Evolutionary conservation across 2,113 vertebrate species (phyloP), one percentile per base, ranked within the genome.

Genomic region (Trematomus loennbergii): DNA sequence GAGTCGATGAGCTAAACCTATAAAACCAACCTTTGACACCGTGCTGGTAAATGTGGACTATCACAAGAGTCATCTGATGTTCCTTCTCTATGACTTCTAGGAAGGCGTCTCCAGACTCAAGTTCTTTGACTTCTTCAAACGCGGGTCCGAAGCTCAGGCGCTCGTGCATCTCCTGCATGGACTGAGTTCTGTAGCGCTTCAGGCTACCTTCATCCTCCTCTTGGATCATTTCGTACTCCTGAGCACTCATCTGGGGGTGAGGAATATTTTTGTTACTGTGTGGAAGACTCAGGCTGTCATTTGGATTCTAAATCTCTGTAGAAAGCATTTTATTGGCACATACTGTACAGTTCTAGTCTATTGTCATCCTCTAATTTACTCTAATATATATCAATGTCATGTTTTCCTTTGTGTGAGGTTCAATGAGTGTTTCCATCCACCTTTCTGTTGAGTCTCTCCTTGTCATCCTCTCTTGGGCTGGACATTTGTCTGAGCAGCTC

Each of bases 121-220:
- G 95, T 90, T 98, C 97, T 0, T 93, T 92, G 29, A 99, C 87
- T 0, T 85, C 91, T 16, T 97, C 96, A 0, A 98, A 97, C 50
- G 93, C 95, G 0, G 97, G 97, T 55, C 97, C 97, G 3, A 98
- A 97, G 79, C 97, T 99, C 62, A 99, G 90, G 57, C 95, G 92
- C 93, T 98, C 96, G 15, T 97, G 97, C 97, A 99, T 98, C 20
- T 97, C 96, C 88, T 96, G 96, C 98, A 99, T 99, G 40, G 97
- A 98, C 71, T 97, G 96, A 78, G 95, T 96, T 22, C 97, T 96
- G 85, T 99, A 99, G 78, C 95, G 95, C 25, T 94, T 96, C 60
- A 99, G 94, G 82, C 95, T 95, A 0, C 84, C 90, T 70, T 98
- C 97, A 5, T 99, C 97, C 78, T 99, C 97, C 0, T 95, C 94